Percentiles rank a stretch among this genome's conserved stretches.
Evolutionary conservation across 2,797 vertebrate species (phyloP).

Genomic region (Hipposideros larvatus): DNA sequence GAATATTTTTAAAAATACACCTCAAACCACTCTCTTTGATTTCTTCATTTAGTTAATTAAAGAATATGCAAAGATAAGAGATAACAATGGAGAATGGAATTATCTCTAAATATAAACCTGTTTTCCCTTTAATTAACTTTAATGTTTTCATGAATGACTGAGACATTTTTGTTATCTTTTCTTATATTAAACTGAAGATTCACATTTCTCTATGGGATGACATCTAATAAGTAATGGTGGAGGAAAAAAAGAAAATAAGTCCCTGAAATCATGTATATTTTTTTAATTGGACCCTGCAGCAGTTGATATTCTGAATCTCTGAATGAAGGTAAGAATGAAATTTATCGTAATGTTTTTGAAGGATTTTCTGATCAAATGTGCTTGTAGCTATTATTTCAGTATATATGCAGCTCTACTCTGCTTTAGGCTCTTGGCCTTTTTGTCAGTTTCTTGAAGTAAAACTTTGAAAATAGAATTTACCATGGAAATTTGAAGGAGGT

Average conservation of each 20-base stretch:
- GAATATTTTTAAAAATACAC: not conserved
- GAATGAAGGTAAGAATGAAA: conserved; percentile 9
- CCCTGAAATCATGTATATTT: not conserved
- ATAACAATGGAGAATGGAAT: not conserved
- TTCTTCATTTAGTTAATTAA: not conserved
- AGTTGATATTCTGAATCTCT: not conserved
- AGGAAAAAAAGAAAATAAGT: not conserved
- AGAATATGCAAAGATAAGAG: not conserved
- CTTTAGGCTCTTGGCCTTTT: not conserved
- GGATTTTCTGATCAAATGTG: not conserved
- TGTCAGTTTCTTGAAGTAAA: conserved; percentile 58
- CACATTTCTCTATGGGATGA: not conserved
- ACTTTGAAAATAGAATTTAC: conserved; percentile 19
- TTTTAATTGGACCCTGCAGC: not conserved
- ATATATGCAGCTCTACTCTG: not conserved
- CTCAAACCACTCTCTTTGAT: not conserved
- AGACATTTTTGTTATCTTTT: not conserved
- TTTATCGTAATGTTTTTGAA: not conserved
- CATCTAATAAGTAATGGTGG: not conserved
- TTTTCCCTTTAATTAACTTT: conserved; percentile 4
- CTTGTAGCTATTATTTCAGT: conserved; percentile 19
- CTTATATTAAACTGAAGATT: not conserved
- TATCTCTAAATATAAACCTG: not conserved
- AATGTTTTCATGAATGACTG: not conserved
- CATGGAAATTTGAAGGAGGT: not conserved